These are phyloP conservation scores for Barbus barbus DNA, from an alignment of 2,113 vertebrate species.

Conservation along the genomic window DNA sequence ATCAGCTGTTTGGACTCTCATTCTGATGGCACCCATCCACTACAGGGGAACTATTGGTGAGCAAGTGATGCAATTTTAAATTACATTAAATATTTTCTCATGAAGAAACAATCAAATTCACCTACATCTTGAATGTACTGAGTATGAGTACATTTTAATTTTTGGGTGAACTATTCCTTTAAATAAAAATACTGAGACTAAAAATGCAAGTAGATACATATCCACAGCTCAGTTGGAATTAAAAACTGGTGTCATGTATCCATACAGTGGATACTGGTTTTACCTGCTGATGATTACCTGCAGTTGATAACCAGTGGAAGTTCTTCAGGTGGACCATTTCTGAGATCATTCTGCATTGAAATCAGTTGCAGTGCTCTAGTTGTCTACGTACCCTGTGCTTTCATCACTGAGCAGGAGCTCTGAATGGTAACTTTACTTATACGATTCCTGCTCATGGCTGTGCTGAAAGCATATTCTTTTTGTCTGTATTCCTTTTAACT, in stretches of 20 bases:
- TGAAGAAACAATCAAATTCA: no score
- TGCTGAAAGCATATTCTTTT: neutral
- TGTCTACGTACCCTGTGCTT: no score
- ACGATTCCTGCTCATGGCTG: neutral
- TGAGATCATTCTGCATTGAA: neutral
- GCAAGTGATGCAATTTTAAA: no score
- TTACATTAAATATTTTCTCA: no score
- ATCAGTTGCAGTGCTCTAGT: neutral
- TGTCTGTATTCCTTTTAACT: slow-evolving; percentile 27
- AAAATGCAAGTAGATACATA: neutral
- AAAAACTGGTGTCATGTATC: neutral
- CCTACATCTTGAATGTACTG: neutral
- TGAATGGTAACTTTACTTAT: slow-evolving; percentile 8
- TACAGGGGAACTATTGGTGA: no score
- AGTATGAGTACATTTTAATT: neutral
- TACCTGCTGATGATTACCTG: neutral
- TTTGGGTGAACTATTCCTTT: neutral
- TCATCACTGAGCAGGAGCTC: neutral
- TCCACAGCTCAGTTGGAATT: neutral
- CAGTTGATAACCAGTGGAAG: neutral
- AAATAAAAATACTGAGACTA: neutral
- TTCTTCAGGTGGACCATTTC: neutral
- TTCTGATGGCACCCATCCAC: no score
- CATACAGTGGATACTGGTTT: neutral
- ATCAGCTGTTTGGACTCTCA: no score